phyloP scores from a whole-genome alignment of 1,140 invertebrate species.

The Triops cancriformis region DNA sequence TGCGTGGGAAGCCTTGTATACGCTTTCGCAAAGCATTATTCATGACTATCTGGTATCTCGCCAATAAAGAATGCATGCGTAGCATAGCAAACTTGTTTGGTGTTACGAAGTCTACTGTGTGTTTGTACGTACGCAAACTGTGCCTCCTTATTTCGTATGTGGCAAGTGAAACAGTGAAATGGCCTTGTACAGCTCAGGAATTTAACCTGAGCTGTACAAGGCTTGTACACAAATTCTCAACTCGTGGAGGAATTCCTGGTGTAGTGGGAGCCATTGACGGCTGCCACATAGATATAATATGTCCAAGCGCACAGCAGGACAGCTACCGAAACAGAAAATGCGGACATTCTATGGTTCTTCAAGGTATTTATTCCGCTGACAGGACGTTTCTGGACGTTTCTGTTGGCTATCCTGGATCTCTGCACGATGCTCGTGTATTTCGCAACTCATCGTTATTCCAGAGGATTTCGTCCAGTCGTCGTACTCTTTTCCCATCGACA shows the following conservation, averaged over 20 bases:
- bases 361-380: no score
- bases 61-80: not conserved
- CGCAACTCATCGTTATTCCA: not conserved
- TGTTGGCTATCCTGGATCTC: no score
- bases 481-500: not conserved
- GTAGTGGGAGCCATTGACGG: not conserved
- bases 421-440: not conserved
- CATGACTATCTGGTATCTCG: not conserved
- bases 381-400: no score
- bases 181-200: not conserved
- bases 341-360: no score
- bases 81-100: not conserved
- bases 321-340: not conserved
- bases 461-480: not conserved
- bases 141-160: not conserved
- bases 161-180: not conserved
- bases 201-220: not conserved
- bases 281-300: not conserved
- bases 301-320: not conserved
- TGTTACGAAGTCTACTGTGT: not conserved
- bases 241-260: not conserved
- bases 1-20: not conserved
- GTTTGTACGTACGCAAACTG: not conserved
- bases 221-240: not conserved
- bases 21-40: not conserved